Percentiles rank a stretch among this genome's conserved stretches.
These are phyloP conservation scores for Pheucticus melanocephalus DNA, from an alignment of 2,113 vertebrate genomes.

Conservation along the genomic window DNA sequence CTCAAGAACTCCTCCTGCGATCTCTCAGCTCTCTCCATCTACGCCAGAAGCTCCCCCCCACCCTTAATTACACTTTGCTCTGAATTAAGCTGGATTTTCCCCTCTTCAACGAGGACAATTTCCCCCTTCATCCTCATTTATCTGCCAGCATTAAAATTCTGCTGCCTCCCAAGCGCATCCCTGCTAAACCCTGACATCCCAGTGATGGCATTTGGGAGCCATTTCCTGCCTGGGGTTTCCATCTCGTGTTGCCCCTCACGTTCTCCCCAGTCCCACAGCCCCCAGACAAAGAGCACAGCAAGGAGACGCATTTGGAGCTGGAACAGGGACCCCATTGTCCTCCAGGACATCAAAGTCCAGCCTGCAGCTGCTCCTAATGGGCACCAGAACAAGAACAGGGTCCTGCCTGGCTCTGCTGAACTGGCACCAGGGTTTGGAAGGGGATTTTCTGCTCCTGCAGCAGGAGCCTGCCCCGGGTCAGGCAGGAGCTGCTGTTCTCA, in stretches of 20 bases:
- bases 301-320: not conserved
- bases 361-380: conserved; percentile 43
- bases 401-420: conserved; percentile 27
- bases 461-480: conserved; percentile 26
- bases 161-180: not conserved
- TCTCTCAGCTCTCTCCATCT: not conserved
- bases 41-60: not conserved
- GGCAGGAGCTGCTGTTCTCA: conserved; percentile 5
- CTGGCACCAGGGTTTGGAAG: conserved; percentile 50
- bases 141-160: not conserved
- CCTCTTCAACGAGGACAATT: not conserved
- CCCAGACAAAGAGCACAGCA: not conserved
- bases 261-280: not conserved
- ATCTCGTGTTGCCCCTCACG: not conserved
- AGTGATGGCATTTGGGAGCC: not conserved
- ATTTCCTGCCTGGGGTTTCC: not conserved
- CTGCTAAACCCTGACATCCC: not conserved
- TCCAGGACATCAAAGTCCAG: not conserved
- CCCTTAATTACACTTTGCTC: not conserved
- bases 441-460: conserved; percentile 62
- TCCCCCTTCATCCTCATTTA: not conserved
- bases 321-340: not conserved
- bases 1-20: not conserved
- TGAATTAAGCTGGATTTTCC: not conserved
- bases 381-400: not conserved